phyloP scores from a whole-genome alignment of 2,797 vertebrate genomes.

The Ctenochaetus hawaiiensis region DNA sequence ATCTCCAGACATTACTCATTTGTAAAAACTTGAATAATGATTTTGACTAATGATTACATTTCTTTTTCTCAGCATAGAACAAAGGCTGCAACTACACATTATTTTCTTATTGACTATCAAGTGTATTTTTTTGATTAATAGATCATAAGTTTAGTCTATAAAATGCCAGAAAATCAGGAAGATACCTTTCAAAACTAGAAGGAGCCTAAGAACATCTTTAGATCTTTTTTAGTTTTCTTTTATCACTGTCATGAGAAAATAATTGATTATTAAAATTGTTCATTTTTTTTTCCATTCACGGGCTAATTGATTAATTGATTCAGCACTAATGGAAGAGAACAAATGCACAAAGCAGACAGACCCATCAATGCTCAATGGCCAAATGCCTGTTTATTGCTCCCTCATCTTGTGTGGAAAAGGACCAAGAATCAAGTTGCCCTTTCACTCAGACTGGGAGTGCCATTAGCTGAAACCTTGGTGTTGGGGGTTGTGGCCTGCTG shows the following conservation, averaged over 20 bases:
- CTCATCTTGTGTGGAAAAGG: constrained; percentile 64
- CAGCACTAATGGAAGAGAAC: constrained; percentile 38
- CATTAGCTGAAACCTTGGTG: constrained; percentile 86
- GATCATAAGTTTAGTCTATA: background rate
- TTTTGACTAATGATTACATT: background rate
- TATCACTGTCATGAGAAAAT: background rate
- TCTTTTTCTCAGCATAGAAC: background rate
- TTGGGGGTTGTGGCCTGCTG: constrained; percentile 84
- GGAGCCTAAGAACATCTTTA: background rate
- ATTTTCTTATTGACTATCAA: background rate
- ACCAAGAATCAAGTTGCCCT: constrained; percentile 82
- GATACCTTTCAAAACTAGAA: background rate
- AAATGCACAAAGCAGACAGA: constrained; percentile 71
- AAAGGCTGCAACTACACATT: background rate
- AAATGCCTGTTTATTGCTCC: constrained; percentile 74
- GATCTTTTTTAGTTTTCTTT: constrained; percentile 4
- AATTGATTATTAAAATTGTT: background rate
- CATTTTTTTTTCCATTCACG: constrained; percentile 21
- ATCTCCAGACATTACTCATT: background rate
- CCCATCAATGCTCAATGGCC: constrained; percentile 62
- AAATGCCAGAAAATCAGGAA: constrained; percentile 8
- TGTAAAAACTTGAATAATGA: background rate
- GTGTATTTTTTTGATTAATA: background rate
- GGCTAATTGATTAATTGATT: constrained; percentile 53
- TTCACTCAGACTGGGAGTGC: constrained; percentile 80